Evolutionary conservation across 2,113 vertebrate genomes (phyloP).

Genomic region (Dipodomys ordii): DNA sequence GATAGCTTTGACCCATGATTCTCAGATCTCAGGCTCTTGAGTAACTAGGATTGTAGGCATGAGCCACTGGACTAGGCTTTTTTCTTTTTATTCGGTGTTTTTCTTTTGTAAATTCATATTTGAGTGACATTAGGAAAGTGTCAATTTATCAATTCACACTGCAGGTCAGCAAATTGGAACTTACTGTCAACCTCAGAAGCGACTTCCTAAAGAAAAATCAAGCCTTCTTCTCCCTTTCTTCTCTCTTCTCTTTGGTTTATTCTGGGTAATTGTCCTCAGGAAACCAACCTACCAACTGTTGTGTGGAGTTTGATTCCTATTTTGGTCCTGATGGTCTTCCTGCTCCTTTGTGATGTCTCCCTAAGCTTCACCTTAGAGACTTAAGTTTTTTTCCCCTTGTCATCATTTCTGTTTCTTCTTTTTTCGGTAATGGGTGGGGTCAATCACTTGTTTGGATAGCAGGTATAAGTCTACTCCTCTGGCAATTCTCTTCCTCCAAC

Average conservation of each 20-base stretch:
- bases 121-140: conserved; percentile 22
- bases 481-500: conserved; percentile 63
- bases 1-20: too few species aligned
- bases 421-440: background rate
- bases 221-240: background rate
- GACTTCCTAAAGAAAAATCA: conserved; percentile 8
- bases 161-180: background rate
- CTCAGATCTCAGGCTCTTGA: too few species aligned
- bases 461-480: conserved; percentile 45
- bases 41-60: too few species aligned
- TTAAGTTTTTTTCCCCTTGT: background rate
- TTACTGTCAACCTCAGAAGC: background rate
- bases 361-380: background rate
- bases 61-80: too few species aligned
- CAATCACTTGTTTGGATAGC: background rate
- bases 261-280: conserved; percentile 41
- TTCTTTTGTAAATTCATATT: background rate
- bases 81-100: too few species aligned
- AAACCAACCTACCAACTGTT: background rate
- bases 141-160: conserved; percentile 29
- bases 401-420: background rate
- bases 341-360: background rate
- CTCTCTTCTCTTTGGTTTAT: background rate
- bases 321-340: conserved; percentile 14
- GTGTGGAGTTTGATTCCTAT: conserved; percentile 42